Evolutionary conservation across 2,113 vertebrate genomes (phyloP), one percentile per base, ranked within the genome.

Genomic region (Odontesthes bonariensis): DNA sequence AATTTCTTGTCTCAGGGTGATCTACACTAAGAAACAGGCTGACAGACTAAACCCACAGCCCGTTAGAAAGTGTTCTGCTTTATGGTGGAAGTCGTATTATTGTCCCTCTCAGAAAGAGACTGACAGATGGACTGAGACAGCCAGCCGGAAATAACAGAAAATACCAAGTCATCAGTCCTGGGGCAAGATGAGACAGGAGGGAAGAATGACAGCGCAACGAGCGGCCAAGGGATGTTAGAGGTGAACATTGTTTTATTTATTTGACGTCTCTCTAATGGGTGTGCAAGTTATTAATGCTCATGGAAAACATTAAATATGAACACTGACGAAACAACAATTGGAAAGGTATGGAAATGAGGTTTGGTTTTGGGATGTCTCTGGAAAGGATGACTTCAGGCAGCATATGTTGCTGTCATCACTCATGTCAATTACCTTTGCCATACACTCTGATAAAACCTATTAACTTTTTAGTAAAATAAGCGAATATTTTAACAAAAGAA

Each of bases 101-200:
- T 67, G 64, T 84, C 73, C 65, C 62, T 75, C 47, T 72, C 59
- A 81, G 81, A 85, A 51, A 83, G 61, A 79, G 63, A 84, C 75
- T 86, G 90, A 88, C 77, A 63, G 84, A 88, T 84, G 63, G 57
- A 82, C 78, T 60, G 31, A 72, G 83, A 85, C 60, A 69, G 46
- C 73, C 70, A 46, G 86, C 44, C 8, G 12, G 54, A 74, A 81
- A 87, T 75, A 65, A 75, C 20, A 1, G 53, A 85, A 69, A 80
- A 76, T 75, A 79, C 38, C 32, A 56, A 83, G 65, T 88, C 82
- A 82, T 88, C 79, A 49, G 68, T 74, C 88, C 77, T 0, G 32
- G 19, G 79, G 85, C 77, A 20, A 79, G 65, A 85, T 61, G 67
- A 81, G 76, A 62, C 49, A 51, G 68, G 46, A 51, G 73, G 65